Evolutionary conservation across 2,113 vertebrate species (phyloP), one percentile per base, ranked within the genome.

Genomic region (Albula glossodonta): DNA sequence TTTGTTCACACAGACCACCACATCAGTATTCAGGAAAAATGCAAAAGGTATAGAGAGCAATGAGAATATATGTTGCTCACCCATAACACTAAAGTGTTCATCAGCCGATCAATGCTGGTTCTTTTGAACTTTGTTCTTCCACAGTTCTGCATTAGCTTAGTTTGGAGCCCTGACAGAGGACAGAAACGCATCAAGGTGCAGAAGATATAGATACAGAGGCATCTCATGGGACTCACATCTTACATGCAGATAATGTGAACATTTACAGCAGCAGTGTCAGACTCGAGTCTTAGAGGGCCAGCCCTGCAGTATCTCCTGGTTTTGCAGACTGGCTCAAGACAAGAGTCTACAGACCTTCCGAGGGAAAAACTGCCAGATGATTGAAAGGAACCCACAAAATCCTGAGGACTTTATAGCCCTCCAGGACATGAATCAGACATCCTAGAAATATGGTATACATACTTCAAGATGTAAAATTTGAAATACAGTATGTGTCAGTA

Each of bases 61-160:
- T n/a, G 41, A 2, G 15, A 56, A 50, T 70, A 57, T 7, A 60
- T 90, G 66, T 50, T n/a, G 31, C 96, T 95, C 91, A 96, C 96
- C 96, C 95, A 96, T 17, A 96, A 85, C 9, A 96, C 96, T 83
- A 96, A 92, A 74, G 93, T 95, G 89, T 96, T 96, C 96, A 96
- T 95, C 87, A 96, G 19, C 60, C 92, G 95, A 87, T 96, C 96
- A 86, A 96, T 96, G 89, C 95, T 96, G 77, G 96, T 96, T 85
- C 96, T 94, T 93, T 96, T 96, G 89, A 96, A 95, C 88, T 93
- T 95, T 31, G 94, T 95, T 86, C 91, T 94, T 78, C 96, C 96
- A 90, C 96, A 95, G 88, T 96, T 96, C 85, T 96, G 96, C 95
- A 96, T 96, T 90, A 96, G 90, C 91, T 96, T 96, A 83, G 96